These are phyloP conservation scores for Polyploca ridens DNA, from an alignment of 2,888 invertebrate species.

Conservation along the genomic window DNA sequence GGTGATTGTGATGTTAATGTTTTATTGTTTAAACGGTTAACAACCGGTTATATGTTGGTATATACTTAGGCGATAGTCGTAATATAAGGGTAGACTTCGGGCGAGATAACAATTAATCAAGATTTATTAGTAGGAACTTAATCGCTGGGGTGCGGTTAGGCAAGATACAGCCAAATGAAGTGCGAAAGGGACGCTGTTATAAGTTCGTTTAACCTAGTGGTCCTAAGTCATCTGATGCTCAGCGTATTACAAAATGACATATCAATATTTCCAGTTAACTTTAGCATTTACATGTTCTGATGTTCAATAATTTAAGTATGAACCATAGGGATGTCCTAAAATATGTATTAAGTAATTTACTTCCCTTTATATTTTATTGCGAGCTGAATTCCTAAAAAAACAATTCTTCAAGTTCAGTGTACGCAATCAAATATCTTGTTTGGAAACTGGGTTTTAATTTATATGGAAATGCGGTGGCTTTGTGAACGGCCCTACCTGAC, in stretches of 20 bases:
- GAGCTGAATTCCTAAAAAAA: background rate
- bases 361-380: no score
- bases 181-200: conserved; percentile 44
- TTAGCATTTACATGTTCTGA: no score
- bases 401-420: conserved; percentile 34
- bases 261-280: no score
- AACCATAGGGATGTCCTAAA: no score
- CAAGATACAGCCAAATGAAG: background rate
- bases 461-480: conserved; percentile 68
- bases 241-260: no score
- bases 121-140: conserved; percentile 59
- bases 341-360: no score
- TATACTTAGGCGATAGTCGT: conserved; percentile 23
- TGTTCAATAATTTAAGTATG: no score
- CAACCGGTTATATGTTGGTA: conserved; percentile 18
- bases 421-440: conserved; percentile 67
- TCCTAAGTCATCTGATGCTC: no score
- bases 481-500: conserved; percentile 36
- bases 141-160: conserved; percentile 31
- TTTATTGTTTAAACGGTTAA: conserved; percentile 13
- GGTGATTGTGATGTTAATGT: conserved; percentile 3
- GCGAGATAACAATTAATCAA: conserved; percentile 59
- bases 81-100: conserved; percentile 33
- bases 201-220: conserved; percentile 42
- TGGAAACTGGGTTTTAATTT: conserved; percentile 69